Base-by-base conservation (phyloP, 2,888 invertebrate species). In the Stictocephala bisonia region DNA sequence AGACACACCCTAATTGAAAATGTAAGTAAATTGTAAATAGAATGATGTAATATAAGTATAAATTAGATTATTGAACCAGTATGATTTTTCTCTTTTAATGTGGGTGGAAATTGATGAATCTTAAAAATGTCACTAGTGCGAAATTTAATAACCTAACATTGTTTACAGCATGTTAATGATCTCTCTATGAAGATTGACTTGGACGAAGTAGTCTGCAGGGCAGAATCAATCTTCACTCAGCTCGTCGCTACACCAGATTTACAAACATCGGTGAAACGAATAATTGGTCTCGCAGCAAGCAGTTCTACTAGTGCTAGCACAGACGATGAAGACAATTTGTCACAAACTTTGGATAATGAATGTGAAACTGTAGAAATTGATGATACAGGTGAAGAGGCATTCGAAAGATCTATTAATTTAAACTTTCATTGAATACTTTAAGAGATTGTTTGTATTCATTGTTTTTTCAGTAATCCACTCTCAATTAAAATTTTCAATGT, bases 181-280 rank as follows among this genome's bases (percentile, higher is more conserved):
- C 86, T 99, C 77, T 93, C 95, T 11, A 90, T 94, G 83, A 90
- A 92, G 77, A 90, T 99, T 60, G 92, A 97, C 81, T 87, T 99
- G 7, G 91, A 93, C 74, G 88, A 90, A 77, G 92, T 93, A 60
- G 85, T 99, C 24, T 91, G 91, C 79, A 90, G 91, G 74, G 97
- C 98, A 0, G 98, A 99, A 84, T 94, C 94, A 7, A 96, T 99
- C 79, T 97, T 92, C 84, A 88, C 93, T 79, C 98, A 99, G 84
- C 87, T 99, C 0, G 89, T 90, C 78, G 88, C 89, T 13, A 83
- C 85, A 1, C 89, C 91, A 0, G 88, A 89, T 79, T 84, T 94
- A 69, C 90, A 91, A 0, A 91, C 93, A 82, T 87, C 89, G 75
- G 88, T 94, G 67, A 85, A 93, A 69, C 83, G 87, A 1, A 90